Percentiles rank a stretch among this genome's conserved stretches.
Conservation (phyloP, 1,140 invertebrate genomes). For the Metopolophium dirhodum region DNA sequence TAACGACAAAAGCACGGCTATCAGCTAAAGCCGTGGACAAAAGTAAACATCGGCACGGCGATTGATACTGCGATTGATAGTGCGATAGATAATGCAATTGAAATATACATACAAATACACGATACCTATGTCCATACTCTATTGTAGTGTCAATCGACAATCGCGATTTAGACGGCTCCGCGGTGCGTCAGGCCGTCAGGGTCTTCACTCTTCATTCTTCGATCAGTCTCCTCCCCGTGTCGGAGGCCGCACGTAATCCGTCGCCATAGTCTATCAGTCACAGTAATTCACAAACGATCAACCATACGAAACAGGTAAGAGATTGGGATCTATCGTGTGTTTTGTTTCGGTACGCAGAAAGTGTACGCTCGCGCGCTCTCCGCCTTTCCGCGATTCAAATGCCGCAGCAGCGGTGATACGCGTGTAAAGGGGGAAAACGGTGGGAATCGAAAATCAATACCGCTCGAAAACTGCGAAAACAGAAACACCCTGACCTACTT, state of each 20-base stretch:
- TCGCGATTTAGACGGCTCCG: neutral
- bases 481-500: conserved; percentile 54
- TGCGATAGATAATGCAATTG: neutral
- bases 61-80: neutral
- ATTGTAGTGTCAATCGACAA: neutral
- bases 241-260: too few species aligned
- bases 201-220: neutral
- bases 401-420: neutral
- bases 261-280: neutral
- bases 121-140: neutral
- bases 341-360: neutral
- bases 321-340: neutral
- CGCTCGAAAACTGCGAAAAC: neutral
- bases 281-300: neutral
- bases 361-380: neutral
- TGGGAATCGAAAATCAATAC: conserved; percentile 45
- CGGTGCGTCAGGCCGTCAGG: neutral
- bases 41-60: neutral
- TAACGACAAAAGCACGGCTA: neutral
- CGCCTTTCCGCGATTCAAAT: neutral
- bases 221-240: neutral
- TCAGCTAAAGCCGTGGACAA: neutral
- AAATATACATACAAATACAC: neutral
- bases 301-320: neutral
- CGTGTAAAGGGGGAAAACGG: neutral